Evolutionary conservation across 2,797 vertebrate genomes (phyloP).

Genomic region (Neomorphus geoffroyi): DNA sequence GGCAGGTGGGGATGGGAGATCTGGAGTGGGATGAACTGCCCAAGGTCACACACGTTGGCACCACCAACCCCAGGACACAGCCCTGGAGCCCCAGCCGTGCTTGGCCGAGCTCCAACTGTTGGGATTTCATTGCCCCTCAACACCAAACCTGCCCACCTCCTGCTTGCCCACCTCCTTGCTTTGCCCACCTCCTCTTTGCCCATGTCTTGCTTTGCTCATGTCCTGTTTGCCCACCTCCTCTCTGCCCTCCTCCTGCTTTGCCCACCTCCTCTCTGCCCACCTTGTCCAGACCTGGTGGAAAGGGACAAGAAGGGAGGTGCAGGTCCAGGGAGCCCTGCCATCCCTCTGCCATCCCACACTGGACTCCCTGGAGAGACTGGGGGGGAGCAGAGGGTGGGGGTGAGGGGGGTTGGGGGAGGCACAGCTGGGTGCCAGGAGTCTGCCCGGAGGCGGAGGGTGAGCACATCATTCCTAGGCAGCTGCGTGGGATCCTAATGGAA

Average conservation of each 20-base stretch:
- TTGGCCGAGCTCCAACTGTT: neutral
- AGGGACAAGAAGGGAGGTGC: neutral
- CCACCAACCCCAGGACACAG: neutral
- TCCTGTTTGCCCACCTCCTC: too few species aligned
- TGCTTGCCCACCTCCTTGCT: too few species aligned
- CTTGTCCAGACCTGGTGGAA: too few species aligned
- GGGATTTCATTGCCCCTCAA: neutral
- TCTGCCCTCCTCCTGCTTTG: too few species aligned
- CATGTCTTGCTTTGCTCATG: too few species aligned
- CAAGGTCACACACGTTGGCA: neutral
- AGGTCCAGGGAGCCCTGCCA: neutral
- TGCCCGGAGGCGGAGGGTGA: neutral
- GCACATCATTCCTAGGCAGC: neutral
- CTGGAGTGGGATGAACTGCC: neutral
- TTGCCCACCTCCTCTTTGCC: too few species aligned
- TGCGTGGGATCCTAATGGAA: neutral
- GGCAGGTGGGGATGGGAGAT: neutral
- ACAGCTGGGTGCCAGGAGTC: neutral
- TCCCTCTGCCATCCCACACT: neutral
- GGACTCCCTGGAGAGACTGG: too few species aligned
- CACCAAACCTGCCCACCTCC: neutral
- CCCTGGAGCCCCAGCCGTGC: fast-evolving
- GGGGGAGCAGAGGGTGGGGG: neutral
- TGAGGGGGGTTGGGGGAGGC: neutral
- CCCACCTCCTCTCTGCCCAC: too few species aligned